Conservation (phyloP, 2,113 vertebrate genomes). For the Eublepharis macularius region DNA sequence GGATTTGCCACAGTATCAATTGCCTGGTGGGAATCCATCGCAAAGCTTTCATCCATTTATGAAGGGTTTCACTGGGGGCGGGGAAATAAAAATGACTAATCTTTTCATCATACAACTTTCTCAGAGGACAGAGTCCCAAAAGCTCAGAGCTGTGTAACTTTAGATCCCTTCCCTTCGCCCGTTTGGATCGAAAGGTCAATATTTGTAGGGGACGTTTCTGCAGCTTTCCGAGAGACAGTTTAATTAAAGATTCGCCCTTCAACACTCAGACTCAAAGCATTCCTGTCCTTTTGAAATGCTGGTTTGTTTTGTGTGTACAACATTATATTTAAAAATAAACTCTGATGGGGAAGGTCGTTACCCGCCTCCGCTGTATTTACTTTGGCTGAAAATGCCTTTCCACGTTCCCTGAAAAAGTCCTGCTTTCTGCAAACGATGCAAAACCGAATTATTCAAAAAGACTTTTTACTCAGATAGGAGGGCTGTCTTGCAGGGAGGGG, state of each 20-base stretch:
- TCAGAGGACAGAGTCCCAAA: neutral
- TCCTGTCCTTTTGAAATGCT: neutral
- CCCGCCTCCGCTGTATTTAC: neutral
- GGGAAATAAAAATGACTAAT: neutral
- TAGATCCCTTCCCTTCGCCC: neutral
- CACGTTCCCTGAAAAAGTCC: neutral
- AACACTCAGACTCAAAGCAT: fast-evolving
- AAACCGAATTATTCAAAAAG: too few species aligned
- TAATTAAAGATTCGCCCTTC: neutral
- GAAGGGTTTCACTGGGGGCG: neutral
- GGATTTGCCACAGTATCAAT: neutral
- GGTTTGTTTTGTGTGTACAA: neutral
- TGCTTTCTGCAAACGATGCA: too few species aligned
- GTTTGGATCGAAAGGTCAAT: slow-evolving; percentile 1
- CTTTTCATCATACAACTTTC: neutral
- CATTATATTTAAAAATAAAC: neutral
- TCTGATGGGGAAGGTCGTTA: slow-evolving; percentile 4
- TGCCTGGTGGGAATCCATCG: neutral
- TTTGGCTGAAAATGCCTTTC: neutral
- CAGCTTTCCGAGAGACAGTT: neutral
- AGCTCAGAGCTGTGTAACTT: neutral
- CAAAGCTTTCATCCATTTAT: neutral
- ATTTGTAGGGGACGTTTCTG: neutral
- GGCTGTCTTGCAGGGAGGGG: too few species aligned
- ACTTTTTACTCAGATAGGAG: too few species aligned